phyloP scores from a whole-genome alignment of 2,888 invertebrate genomes.

The Thumatha senex region DNA sequence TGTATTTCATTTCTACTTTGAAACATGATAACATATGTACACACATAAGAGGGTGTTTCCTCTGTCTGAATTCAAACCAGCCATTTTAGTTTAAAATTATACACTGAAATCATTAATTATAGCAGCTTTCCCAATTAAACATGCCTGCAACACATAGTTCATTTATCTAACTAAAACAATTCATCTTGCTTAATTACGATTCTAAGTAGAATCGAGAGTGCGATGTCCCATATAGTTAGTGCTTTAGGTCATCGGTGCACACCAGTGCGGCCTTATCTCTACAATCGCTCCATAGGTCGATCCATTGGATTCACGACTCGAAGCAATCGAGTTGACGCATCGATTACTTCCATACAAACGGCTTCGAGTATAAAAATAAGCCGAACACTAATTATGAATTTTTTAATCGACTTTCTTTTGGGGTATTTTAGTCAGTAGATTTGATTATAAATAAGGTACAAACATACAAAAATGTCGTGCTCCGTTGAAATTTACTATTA shows the following conservation, averaged over 20 bases:
- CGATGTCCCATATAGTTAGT: constrained; percentile 77
- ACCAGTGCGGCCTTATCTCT: constrained; percentile 46
- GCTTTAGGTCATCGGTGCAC: constrained; percentile 68
- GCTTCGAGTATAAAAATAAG: constrained; percentile 2
- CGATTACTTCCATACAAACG: constrained; percentile 38
- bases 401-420: background rate
- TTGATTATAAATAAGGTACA: no score
- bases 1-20: no score
- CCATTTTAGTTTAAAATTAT: no score
- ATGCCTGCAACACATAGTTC: constrained; percentile 37
- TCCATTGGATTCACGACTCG: constrained; percentile 53
- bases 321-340: constrained; percentile 49
- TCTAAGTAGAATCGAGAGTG: constrained; percentile 55
- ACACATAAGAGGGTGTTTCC: no score
- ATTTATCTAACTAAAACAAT: constrained; percentile 51
- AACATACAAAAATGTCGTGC: no score
- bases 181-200: constrained; percentile 68
- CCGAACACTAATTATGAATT: background rate
- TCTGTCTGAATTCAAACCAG: no score
- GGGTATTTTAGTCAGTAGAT: background rate
- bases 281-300: constrained; percentile 55
- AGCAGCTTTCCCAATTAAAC: constrained; percentile 41
- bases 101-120: no score
- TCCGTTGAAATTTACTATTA: no score
- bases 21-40: no score